phyloP scores from a whole-genome alignment of 2,888 invertebrate genomes.

The Scaptomyza tumidula region DNA sequence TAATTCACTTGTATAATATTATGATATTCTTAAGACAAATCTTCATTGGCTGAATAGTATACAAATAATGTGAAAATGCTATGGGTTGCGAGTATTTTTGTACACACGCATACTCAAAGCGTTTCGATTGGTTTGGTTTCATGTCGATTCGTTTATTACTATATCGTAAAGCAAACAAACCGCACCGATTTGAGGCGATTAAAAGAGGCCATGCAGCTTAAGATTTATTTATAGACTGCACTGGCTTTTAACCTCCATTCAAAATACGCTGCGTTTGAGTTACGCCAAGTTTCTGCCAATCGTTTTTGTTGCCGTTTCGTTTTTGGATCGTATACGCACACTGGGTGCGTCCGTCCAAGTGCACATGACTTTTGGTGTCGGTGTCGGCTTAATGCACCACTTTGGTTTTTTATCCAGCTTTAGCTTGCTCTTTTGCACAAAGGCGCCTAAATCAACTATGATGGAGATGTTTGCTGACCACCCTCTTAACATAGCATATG shows the following conservation, averaged over 20 bases:
- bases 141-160: background rate
- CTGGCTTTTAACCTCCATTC: constrained; percentile 76
- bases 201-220: constrained; percentile 47
- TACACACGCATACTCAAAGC: constrained; percentile 20
- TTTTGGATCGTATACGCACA: constrained; percentile 12
- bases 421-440: constrained; percentile 36
- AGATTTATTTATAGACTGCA: constrained; percentile 74
- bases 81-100: constrained; percentile 5
- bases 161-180: background rate
- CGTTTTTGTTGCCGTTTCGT: constrained; percentile 14
- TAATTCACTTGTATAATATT: too few relatives aligned
- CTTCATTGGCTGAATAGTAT: too few relatives aligned
- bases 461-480: constrained; percentile 20
- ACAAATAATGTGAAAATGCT: too few relatives aligned
- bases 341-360: constrained; percentile 41
- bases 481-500: constrained; percentile 18
- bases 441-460: constrained; percentile 37
- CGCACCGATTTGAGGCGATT: constrained; percentile 7
- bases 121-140: background rate
- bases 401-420: constrained; percentile 38
- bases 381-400: constrained; percentile 42
- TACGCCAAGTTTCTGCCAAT: constrained; percentile 55
- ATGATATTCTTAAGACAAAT: too few relatives aligned
- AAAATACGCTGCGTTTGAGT: constrained; percentile 73
- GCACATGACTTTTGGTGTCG: constrained; percentile 29